Base-by-base conservation (phyloP, 2,113 vertebrate genomes). In the Montifringilla adamsi region DNA sequence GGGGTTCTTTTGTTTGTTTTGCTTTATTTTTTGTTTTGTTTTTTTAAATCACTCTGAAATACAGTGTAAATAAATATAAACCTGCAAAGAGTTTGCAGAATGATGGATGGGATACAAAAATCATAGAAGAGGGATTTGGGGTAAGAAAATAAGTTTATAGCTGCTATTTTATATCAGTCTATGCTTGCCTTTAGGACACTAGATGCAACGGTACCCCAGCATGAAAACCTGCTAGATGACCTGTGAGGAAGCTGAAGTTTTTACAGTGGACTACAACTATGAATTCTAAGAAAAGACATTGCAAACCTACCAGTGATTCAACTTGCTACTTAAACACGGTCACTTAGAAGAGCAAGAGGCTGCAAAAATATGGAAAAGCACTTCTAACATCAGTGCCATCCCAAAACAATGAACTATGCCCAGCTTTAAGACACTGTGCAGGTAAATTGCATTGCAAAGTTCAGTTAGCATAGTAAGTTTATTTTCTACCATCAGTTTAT, bases 391-490 rank as follows among this genome's bases (percentile, higher is more conserved):
- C 89, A 69, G 37, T 86, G 74, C 52, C 94, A 64, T 59, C 63
- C 87, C 87, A 92, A 86, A 97, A 93, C 59, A 96, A 89, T 87
- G 90, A 95, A 68, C 69, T 91, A 23, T 83, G 89, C 75, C 53
- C 5, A 15, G 92, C 89, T 93, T 84, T 93, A 94, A 94, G 78
- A 83, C 87, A 47, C n/a, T 63, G 31, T 59, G 62, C 96, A 98
- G 97, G 97, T 98, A 98, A 98, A 97, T 20, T 53, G 39, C 47
- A 69, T 72, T 91, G 79, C 69, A 43, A 84, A 90, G 46, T 85
- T 93, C 53, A 96, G 72, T 86, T 62, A 95, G 43, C 72, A 44
- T 22, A 82, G 44, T 35, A 87, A 87, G 35, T n/a, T 82, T 91
- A 62, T 79, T 93, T 95, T 95, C 43, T 91, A 56, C 77, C 59